Evolutionary conservation across 2,888 invertebrate species (phyloP), one percentile per base, ranked within the genome.

Genomic region (Laothoe populi): DNA sequence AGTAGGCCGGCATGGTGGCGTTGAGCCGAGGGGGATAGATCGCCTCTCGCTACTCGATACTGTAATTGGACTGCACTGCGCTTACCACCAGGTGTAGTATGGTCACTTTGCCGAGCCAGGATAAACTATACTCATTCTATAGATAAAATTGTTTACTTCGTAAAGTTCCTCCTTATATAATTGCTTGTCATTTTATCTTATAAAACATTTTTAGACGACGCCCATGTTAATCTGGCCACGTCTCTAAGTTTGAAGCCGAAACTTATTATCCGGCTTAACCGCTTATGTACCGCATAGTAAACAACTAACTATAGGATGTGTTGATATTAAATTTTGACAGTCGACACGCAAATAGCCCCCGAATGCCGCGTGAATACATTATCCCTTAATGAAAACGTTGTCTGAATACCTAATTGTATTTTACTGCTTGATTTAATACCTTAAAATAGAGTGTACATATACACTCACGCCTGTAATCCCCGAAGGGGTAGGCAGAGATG

Each of bases 331-430:
- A 46, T 46, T 46, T 46, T n/a, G 24, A 24, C 23, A 24, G 7
- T 44, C 24, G 48, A 5, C 23, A 24, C 1, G 16, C 5, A n/a
- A 26, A 48, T 48, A 46, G 19, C n/a, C 46, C 46, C 11, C 7
- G n/a, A 24, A 11, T 48, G 48, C 48, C 24, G 48, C 7, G 19
- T 19, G 53, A 53, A 53, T 53, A 53, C 16, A 53, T 53, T 53
- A 53, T 31, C 53, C 53, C 31, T 31, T 48, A n/a, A 48, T 48
- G 48, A 48, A 53, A 53, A 35, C 53, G 53, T 19, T 31, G 10
- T 16, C 19, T 31, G 53, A 53, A 31, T 53, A 53, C 11, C 16
- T 53, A 53, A 53, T 35, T 19, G 31, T 19, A 53, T 35, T 49
- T 53, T 35, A 53, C 10, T 3, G 31, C 53, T 35, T 53, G 19